Evolutionary conservation across 2,113 vertebrate species (phyloP).

Genomic region (Antechinus stuartii): DNA sequence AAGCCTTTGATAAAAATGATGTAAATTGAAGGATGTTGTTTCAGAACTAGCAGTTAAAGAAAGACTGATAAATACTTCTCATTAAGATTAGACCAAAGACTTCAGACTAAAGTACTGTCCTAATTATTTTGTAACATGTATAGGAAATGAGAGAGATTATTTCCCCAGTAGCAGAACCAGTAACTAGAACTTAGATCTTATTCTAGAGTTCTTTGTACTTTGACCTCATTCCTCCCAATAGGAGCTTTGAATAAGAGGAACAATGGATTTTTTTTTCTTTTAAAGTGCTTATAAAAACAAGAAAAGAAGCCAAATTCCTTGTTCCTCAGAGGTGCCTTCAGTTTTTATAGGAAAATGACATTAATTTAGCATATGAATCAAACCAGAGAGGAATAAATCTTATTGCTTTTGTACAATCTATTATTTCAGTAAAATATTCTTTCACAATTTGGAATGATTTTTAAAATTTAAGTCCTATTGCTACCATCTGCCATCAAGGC

Average conservation of each 20-base stretch:
- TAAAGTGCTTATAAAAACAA: background rate
- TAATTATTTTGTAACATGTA: background rate
- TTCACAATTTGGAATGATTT: background rate
- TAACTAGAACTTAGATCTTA: background rate
- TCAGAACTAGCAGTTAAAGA: background rate
- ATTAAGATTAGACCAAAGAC: background rate
- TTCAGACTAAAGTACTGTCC: background rate
- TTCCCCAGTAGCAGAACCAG: background rate
- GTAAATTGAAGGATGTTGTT: background rate
- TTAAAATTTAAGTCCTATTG: background rate
- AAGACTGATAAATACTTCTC: background rate
- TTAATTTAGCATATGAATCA: background rate
- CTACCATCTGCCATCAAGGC: background rate
- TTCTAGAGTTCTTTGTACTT: background rate
- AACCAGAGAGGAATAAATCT: conserved; percentile 30
- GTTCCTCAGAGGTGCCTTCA: conserved; percentile 2
- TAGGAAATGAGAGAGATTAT: background rate
- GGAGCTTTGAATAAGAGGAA: background rate
- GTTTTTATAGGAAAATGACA: conserved; percentile 39
- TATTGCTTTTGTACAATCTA: conserved; percentile 1
- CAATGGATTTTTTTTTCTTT: background rate
- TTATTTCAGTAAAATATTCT: conserved; percentile 43
- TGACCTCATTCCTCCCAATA: background rate
- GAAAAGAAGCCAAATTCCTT: background rate
- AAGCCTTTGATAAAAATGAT: background rate